A percentile compares a stretch with the other conserved stretches of the same genome.
Conservation (phyloP, 2,797 vertebrate species). For the Tapirus indicus region DNA sequence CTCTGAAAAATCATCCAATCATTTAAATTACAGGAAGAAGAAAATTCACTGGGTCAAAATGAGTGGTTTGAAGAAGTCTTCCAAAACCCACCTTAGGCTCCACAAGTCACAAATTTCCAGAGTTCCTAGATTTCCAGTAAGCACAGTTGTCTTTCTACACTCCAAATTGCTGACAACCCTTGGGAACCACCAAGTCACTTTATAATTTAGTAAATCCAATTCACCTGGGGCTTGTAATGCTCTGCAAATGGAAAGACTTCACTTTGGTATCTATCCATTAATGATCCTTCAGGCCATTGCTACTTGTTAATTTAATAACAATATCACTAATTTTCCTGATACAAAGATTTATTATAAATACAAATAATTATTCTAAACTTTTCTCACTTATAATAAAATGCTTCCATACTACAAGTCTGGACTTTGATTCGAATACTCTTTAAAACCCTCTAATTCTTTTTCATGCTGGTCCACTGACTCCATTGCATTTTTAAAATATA, state of each 20-base stretch:
- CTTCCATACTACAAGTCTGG: not conserved
- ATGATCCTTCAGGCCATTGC: not conserved
- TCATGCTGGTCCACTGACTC: not conserved
- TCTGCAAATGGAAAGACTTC: not conserved
- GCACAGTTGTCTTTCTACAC: not conserved
- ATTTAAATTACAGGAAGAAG: not conserved
- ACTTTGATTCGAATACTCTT: not conserved
- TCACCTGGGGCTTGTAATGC: not conserved
- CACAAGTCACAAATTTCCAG: not conserved
- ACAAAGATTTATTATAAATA: not conserved
- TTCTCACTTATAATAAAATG: not conserved
- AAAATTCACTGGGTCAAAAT: slow-evolving; percentile 7
- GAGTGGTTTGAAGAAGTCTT: not conserved
- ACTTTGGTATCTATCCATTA: not conserved
- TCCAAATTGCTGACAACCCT: not conserved
- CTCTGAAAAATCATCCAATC: not conserved
- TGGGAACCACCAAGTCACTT: not conserved
- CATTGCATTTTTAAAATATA: not conserved
- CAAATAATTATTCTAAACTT: slow-evolving; percentile 21
- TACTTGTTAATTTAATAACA: not conserved
- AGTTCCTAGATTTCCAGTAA: not conserved
- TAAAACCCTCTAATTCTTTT: not conserved
- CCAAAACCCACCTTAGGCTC: not conserved
- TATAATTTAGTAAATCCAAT: not conserved
- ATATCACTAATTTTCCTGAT: not conserved